A percentile compares a stretch with the other conserved stretches of the same genome.
These are phyloP conservation scores for Lycocerus yunnanus DNA, from an alignment of 2,888 invertebrate species.

Conservation along the genomic window DNA sequence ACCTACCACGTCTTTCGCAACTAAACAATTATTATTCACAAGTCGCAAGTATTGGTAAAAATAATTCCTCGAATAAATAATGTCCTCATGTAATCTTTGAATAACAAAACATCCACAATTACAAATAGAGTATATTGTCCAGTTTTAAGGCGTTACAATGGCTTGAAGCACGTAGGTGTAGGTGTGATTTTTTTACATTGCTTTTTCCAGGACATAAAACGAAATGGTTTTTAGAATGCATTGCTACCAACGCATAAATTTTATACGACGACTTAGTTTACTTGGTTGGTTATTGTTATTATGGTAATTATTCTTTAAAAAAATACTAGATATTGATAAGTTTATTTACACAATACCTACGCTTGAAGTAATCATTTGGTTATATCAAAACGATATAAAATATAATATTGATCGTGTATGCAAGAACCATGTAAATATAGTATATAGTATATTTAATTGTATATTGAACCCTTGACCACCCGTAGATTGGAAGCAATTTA, in stretches of 20 bases:
- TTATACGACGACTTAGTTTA: not conserved
- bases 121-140: not conserved
- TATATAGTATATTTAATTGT: not conserved
- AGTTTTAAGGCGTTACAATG: slow-evolving; percentile 8
- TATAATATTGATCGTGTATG: not conserved
- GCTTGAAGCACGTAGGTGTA: not conserved
- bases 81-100: not conserved
- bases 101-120: slow-evolving; percentile 8
- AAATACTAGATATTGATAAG: not conserved
- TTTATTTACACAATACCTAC: not conserved
- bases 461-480: not conserved
- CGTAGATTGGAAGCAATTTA: not conserved
- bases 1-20: not conserved
- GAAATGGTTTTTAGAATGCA: slow-evolving; percentile 6
- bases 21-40: not conserved
- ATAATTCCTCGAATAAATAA: not conserved
- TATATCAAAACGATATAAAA: not conserved
- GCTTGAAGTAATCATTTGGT: not conserved
- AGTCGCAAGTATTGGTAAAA: not conserved
- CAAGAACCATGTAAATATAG: not conserved
- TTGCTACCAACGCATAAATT: slow-evolving; percentile 2
- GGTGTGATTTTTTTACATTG: slow-evolving; percentile 1
- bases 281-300: not conserved
- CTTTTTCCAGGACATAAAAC: slow-evolving; percentile 5
- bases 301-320: slow-evolving; percentile 5